Base-by-base conservation (phyloP, 2,888 invertebrate species). In the Trissonchulus sp. region DNA sequence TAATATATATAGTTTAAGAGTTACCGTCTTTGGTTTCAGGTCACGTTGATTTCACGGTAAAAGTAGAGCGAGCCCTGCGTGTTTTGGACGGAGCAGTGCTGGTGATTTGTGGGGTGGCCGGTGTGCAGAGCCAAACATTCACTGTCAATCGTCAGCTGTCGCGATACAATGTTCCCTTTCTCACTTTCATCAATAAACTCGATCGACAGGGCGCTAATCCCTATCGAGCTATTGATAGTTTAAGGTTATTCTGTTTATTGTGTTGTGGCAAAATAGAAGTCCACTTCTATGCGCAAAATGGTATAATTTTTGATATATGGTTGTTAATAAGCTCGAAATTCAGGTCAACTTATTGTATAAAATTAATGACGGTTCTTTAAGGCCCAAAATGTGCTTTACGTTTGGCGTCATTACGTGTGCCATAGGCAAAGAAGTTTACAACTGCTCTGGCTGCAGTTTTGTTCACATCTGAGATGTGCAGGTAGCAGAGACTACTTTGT, bases 11-110 rank as follows among this genome's bases (percentile, higher is more conserved):
- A n/a, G n/a, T n/a, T n/a, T n/a, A n/a, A n/a, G n/a, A n/a, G n/a
- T n/a, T n/a, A n/a, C n/a, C n/a, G n/a, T 75, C 72, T 75, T 62
- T 77, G 23, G 87, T 88, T 81, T 28, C 81, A 88, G 95, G 97
- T 1, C 99, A 99, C 84, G 97, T 99, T 0, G 99, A 99, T 85
- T 99, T 99, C 83, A 99, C 98, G 0, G 94, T 99, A 0, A 98
- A 99, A 88, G 94, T 99, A 0, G 99, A 99, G 85, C 88, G 99
- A 85, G 94, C 98, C 0, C 87, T 98, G 75, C 88, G 98, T 78
- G 97, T 98, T 0, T 86, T 99, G 74, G 98, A 98, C 84, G 97
- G 96, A 68, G 99, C 99, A 1, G 88, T 99, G 63, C 86, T 97
- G 60, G 98, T 99, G 0, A 87, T 99, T 3, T 99, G 99, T 87